These are phyloP conservation scores for Himantopus leucocephalus DNA, from an alignment of 2,113 vertebrate species.

Conservation along the genomic window DNA sequence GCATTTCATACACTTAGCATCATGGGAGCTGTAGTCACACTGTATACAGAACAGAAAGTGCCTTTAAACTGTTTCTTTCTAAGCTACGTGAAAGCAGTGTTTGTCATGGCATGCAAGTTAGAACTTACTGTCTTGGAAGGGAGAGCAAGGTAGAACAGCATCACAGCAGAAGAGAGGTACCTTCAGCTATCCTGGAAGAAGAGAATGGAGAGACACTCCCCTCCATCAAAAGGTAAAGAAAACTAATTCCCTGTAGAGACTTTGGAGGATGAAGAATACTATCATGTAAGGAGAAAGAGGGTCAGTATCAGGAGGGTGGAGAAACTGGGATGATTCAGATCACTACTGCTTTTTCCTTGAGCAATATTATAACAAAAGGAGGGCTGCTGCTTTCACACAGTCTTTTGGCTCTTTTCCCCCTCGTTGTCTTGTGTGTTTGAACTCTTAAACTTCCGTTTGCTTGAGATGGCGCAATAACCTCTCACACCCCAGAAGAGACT, in stretches of 20 bases:
- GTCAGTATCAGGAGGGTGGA: background rate
- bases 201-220: background rate
- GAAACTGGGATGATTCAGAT: background rate
- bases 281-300: background rate
- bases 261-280: background rate
- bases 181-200: background rate
- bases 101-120: rapidly evolving
- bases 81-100: rapidly evolving
- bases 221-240: background rate
- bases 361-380: background rate
- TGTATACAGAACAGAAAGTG: background rate
- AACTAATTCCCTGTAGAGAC: background rate
- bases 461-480: background rate
- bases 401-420: background rate
- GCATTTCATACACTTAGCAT: background rate
- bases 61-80: background rate
- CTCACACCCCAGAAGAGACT: background rate
- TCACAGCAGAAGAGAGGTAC: background rate
- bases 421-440: background rate
- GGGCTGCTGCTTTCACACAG: background rate
- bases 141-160: background rate
- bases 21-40: constrained; percentile 54
- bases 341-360: background rate
- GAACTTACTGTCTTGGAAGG: rapidly evolving
- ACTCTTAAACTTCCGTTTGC: background rate